Conservation (phyloP, 2,888 invertebrate species). For the Mylabris sibirica region DNA sequence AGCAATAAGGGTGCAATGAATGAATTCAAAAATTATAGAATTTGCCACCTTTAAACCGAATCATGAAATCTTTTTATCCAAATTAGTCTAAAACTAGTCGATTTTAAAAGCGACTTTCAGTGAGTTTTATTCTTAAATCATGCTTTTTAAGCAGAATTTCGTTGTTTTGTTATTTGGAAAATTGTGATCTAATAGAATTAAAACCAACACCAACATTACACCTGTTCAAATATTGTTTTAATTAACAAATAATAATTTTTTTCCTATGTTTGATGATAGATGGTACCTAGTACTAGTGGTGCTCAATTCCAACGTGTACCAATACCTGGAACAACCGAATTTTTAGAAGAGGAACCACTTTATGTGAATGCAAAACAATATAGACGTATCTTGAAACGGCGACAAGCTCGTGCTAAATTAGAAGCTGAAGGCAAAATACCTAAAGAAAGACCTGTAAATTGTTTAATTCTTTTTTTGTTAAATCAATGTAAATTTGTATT, state of each 20-base stretch:
- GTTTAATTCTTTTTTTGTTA: too few relatives aligned
- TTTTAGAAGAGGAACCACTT: conserved; percentile 90
- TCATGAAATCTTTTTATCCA: too few relatives aligned
- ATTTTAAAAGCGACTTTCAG: too few relatives aligned
- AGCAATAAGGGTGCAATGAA: too few relatives aligned
- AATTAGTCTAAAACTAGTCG: too few relatives aligned
- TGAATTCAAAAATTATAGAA: too few relatives aligned
- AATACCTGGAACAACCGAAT: conserved; percentile 68
- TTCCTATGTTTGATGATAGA: conserved; percentile 56
- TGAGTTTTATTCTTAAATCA: too few relatives aligned
- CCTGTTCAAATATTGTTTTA: not conserved
- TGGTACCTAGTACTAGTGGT: conserved; percentile 66
- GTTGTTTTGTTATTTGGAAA: too few relatives aligned
- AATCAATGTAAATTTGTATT: not conserved
- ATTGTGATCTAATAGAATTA: too few relatives aligned
- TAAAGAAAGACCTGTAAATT: conserved; percentile 90
- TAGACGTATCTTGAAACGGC: conserved; percentile 90
- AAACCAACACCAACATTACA: not conserved
- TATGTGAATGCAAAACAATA: conserved; percentile 99
- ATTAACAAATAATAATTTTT: conserved; percentile 1
- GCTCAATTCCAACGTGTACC: conserved; percentile 68
- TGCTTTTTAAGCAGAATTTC: too few relatives aligned
- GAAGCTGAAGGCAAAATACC: conserved; percentile 96
- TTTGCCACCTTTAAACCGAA: too few relatives aligned
- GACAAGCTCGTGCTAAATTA: conserved; percentile 93